Evolutionary conservation across 2,113 vertebrate genomes (phyloP).

Genomic region (Chaetorhynchus papuensis): DNA sequence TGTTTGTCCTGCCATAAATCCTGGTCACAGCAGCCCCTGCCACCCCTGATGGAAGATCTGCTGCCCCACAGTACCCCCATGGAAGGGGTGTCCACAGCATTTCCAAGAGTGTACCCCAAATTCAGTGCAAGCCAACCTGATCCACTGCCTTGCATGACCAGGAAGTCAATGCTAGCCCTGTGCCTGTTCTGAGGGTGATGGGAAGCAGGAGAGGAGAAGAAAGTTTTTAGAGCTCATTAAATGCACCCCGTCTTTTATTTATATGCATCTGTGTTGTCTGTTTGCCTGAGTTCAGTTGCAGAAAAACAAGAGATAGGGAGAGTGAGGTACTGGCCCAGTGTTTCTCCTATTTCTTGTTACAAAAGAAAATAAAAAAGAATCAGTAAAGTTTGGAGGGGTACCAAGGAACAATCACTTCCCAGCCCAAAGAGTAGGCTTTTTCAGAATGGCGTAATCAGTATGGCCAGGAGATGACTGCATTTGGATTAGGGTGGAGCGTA

Average conservation of each 20-base stretch:
- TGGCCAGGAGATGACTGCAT: constrained; percentile 30
- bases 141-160: not conserved
- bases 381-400: constrained; percentile 19
- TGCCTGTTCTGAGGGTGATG: not conserved
- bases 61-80: not conserved
- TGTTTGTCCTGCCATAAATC: not conserved
- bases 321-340: not conserved
- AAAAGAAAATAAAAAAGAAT: not conserved
- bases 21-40: not conserved
- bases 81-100: not conserved
- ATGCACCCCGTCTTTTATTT: not conserved
- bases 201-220: not conserved
- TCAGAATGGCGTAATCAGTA: constrained; percentile 27
- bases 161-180: not conserved
- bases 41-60: not conserved
- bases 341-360: not conserved
- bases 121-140: not conserved
- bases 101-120: not conserved
- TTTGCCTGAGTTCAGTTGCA: not conserved
- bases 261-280: not conserved
- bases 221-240: not conserved
- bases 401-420: constrained; percentile 25
- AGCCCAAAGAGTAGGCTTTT: constrained; percentile 15
- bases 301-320: not conserved
- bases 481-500: constrained; percentile 14